Evolutionary conservation across 2,888 invertebrate species (phyloP).

Genomic region (Rhopalosiphum nymphaeae): DNA sequence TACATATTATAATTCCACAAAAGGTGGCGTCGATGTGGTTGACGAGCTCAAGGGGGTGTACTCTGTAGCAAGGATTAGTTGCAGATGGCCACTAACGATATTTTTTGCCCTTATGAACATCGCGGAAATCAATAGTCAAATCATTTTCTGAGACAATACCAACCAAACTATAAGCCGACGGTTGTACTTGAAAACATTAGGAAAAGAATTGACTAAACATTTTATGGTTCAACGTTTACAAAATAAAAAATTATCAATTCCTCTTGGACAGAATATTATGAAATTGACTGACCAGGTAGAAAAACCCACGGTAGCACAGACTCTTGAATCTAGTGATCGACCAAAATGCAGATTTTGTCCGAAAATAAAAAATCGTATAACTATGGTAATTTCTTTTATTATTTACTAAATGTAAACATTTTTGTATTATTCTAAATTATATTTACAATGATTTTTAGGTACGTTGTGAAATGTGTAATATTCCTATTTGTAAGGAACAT

Average conservation of each 20-base stretch:
- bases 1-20: slow-evolving; percentile 16
- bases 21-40: slow-evolving; percentile 4
- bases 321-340: not conserved
- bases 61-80: slow-evolving; percentile 22
- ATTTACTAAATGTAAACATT: slow-evolving; percentile 17
- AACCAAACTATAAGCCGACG: slow-evolving; percentile 12
- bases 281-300: not conserved
- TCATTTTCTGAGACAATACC: slow-evolving; percentile 22
- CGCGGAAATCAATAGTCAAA: slow-evolving; percentile 18
- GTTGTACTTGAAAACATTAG: slow-evolving; percentile 5
- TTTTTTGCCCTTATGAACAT: slow-evolving; percentile 41
- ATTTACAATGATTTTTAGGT: not conserved
- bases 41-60: not conserved
- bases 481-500: slow-evolving; percentile 8
- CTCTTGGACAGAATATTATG: not conserved
- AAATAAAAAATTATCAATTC: slow-evolving; percentile 3
- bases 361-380: slow-evolving; percentile 22
- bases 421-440: slow-evolving; percentile 17
- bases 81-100: slow-evolving; percentile 18
- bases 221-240: not conserved
- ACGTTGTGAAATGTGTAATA: slow-evolving; percentile 11
- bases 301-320: not conserved
- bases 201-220: slow-evolving; percentile 37
- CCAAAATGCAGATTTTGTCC: slow-evolving; percentile 22
- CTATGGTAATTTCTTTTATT: slow-evolving; percentile 18